phyloP scores from a whole-genome alignment of 2,113 vertebrate species.

The Bos taurus region ARS-UCD2.0 NC_037357.1:22496001-22496500 shows the following conservation, averaged over 20 bases:
- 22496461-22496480: background rate
- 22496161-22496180: background rate
- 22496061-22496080: background rate
- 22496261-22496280: background rate
- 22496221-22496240: background rate
- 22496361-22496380: background rate
- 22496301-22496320: background rate
- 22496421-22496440: background rate
- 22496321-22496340: background rate
- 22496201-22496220: background rate
- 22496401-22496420: background rate
- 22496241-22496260: background rate
- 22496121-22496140: background rate
- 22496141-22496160: background rate
- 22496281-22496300: background rate
- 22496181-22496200: background rate
- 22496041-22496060: background rate
- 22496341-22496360: background rate
- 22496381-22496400: background rate
- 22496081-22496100: background rate
- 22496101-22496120: background rate
- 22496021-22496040: background rate
- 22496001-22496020: background rate
- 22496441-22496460: background rate
- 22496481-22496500: background rate